A percentile compares a stretch with the other conserved stretches of the same genome.
These are phyloP conservation scores for Meiosimyza platycephala DNA, from an alignment of 2,888 invertebrate genomes.

Conservation along the genomic window DNA sequence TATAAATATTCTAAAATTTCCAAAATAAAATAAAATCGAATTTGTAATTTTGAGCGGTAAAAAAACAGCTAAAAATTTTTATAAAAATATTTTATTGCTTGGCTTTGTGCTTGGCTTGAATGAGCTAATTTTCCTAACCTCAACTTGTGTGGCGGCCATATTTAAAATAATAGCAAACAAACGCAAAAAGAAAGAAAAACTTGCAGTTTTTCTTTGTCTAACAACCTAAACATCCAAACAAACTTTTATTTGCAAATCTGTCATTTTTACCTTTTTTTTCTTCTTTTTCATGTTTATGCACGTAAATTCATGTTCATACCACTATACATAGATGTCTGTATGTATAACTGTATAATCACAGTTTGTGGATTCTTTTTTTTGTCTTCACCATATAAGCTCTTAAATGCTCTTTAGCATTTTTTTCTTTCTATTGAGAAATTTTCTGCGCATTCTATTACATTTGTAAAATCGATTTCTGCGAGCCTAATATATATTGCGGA, in stretches of 20 bases:
- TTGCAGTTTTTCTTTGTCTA: not conserved
- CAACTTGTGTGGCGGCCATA: constrained; percentile 6
- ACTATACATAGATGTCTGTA: not conserved
- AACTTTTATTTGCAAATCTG: constrained; percentile 5
- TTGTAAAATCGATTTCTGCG: constrained; percentile 46
- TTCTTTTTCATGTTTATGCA: not conserved
- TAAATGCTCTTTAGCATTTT: constrained; percentile 4
- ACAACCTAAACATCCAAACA: not conserved
- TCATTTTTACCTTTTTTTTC: not conserved
- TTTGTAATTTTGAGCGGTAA: too few relatives aligned
- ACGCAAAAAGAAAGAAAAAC: not conserved
- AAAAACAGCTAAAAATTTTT: too few relatives aligned
- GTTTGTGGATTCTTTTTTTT: constrained; percentile 29
- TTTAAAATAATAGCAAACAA: constrained; percentile 10
- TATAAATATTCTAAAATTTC: too few relatives aligned
- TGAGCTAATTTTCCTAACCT: too few relatives aligned
- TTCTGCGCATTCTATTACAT: not conserved
- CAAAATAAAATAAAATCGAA: too few relatives aligned
- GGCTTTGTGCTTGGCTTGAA: too few relatives aligned
- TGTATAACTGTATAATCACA: constrained; percentile 8
- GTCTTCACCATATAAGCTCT: not conserved
- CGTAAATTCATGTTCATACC: too few relatives aligned
- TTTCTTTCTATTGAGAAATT: constrained; percentile 23
- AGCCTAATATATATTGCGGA: constrained; percentile 61
- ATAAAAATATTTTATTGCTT: too few relatives aligned